phyloP scores from a whole-genome alignment of 2,888 invertebrate genomes.

The Dermolepida albohirtum region DNA sequence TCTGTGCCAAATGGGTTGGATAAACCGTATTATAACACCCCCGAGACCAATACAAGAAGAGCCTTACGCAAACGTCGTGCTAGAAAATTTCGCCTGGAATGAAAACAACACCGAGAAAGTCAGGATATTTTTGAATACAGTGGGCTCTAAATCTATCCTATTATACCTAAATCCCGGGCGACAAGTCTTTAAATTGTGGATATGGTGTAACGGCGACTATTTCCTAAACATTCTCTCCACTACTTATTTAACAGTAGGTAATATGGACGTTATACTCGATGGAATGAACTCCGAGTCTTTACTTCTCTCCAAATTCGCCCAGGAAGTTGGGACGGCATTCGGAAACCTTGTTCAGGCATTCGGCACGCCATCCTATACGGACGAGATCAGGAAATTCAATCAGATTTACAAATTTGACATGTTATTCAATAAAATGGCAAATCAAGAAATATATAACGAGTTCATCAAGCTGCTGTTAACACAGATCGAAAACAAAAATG shows the following conservation, averaged over 20 bases:
- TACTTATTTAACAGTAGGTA: constrained; percentile 52
- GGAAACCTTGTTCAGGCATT: constrained; percentile 57
- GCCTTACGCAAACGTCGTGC: constrained; percentile 50
- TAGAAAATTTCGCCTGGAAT: constrained; percentile 59
- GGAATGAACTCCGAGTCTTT: constrained; percentile 56
- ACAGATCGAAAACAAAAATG: constrained; percentile 41
- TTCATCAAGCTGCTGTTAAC: constrained; percentile 46
- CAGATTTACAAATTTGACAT: constrained; percentile 52
- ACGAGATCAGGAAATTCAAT: constrained; percentile 52
- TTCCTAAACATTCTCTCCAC: constrained; percentile 55
- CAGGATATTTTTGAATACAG: constrained; percentile 52
- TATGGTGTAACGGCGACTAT: constrained; percentile 55
- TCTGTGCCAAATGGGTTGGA: constrained; percentile 54
- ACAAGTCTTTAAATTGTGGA: constrained; percentile 53
- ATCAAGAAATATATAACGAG: constrained; percentile 39
- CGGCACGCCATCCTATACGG: constrained; percentile 53
- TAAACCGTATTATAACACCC: constrained; percentile 18
- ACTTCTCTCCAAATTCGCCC: constrained; percentile 52
- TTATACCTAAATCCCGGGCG: constrained; percentile 53
- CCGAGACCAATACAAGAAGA: background rate
- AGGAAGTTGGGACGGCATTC: constrained; percentile 55
- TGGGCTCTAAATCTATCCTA: constrained; percentile 53
- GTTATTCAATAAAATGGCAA: constrained; percentile 33
- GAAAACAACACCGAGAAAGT: constrained; percentile 49
- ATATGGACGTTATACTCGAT: constrained; percentile 54